phyloP scores from a whole-genome alignment of 2,113 vertebrate species.

The Cavia aperea region DNA sequence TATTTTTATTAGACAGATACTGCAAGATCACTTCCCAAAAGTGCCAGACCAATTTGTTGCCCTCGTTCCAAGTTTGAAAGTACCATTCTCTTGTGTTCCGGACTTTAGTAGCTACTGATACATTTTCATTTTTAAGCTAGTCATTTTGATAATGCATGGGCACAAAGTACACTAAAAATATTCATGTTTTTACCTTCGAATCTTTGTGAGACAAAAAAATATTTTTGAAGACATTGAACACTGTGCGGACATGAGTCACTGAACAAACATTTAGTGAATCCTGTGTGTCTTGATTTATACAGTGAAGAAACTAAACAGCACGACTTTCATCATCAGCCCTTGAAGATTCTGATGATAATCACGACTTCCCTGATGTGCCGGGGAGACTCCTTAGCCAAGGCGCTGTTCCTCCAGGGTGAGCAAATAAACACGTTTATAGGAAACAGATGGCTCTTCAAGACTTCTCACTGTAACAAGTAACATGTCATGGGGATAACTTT shows the following conservation, averaged over 20 bases:
- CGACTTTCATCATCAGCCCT: constrained; percentile 35
- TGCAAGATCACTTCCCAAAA: constrained; percentile 6
- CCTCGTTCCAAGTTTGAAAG: neutral
- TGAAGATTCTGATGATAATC: constrained; percentile 46
- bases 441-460: constrained; percentile 66
- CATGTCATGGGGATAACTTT: constrained; percentile 62
- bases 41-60: neutral
- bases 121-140: constrained; percentile 30
- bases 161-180: neutral
- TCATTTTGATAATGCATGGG: constrained; percentile 9
- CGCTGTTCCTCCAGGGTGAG: constrained; percentile 36
- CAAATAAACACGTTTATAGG: constrained; percentile 65
- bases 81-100: neutral
- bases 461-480: constrained; percentile 69
- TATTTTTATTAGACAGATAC: neutral
- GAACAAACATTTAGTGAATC: constrained; percentile 42
- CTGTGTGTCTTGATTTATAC: constrained; percentile 34
- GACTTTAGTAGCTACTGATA: neutral
- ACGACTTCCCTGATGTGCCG: neutral
- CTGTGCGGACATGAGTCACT: neutral
- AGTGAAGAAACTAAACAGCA: constrained; percentile 43
- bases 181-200: neutral
- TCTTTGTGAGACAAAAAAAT: neutral
- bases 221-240: neutral
- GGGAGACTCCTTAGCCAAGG: constrained; percentile 1